Evolutionary conservation across 2,797 vertebrate species (phyloP), one percentile per base, ranked within the genome.

Genomic region (Sitta carolinensis): DNA sequence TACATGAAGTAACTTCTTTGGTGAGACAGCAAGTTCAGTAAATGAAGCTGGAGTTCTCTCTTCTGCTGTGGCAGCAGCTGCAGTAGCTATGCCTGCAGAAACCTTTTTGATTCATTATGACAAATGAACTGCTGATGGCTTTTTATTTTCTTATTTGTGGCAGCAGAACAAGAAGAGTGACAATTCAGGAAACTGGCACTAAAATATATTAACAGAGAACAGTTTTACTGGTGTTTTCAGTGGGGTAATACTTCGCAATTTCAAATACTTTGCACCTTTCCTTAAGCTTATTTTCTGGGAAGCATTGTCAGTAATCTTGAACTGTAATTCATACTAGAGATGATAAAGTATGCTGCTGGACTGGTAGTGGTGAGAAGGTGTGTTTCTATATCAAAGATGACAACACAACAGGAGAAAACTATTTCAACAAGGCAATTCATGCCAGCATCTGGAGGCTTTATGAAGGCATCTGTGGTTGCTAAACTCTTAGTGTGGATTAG

Each of bases 21-120:
- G 97, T 98, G 83, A 97, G 94, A 91, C 62, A 67, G 29, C 97
- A 97, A 80, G 87, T 40, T 73, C 95, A 97, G 87, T 97, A 91
- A 97, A 79, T 11, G 30, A 34, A 32, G 26, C n/a, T 2, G 2
- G 15, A 62, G 13, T n/a, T 91, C 40, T 61, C 27, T 11, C 45
- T 84, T 42, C 51, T 84, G n/a, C 38, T 67, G 20, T 32, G 38
- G 63, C n/a, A 77, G 51, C 1, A 2, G 32, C 66, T 38, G 68
- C 43, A 72, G 42, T 36, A 78, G 36, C 36, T 73, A 30, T 0
- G 5, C 22, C 47, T 43, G 57, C 58, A 67, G 45, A 83, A 90
- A 45, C 2, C 16, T 70, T 89, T 87, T 70, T 40, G 61, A 78
- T 81, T 94, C 26, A 6, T 80, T 20, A 52, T 8, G 15, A 38